Evolutionary conservation across 2,888 invertebrate genomes (phyloP).

Genomic region (Heliconius sara): DNA sequence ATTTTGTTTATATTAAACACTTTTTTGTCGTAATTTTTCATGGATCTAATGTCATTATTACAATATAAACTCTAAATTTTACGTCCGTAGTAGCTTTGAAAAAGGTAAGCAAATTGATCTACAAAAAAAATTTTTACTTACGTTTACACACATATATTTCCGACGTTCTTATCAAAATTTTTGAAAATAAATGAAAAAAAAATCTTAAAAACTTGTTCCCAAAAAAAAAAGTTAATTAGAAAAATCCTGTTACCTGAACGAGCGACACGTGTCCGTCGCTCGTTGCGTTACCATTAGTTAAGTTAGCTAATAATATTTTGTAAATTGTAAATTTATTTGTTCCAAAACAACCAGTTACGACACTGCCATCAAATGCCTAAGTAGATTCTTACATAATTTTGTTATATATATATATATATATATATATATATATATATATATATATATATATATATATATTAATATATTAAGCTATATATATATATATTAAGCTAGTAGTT

Average conservation of each 20-base stretch:
- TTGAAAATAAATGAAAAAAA: neutral
- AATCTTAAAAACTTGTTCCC: neutral
- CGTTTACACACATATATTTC: slow-evolving; percentile 1
- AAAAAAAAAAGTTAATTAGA: slow-evolving; percentile 51
- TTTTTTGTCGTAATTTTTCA: neutral
- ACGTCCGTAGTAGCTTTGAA: slow-evolving; percentile 15
- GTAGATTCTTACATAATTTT: slow-evolving; percentile 73
- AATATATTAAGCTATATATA: too few species aligned
- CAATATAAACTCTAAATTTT: slow-evolving; percentile 6
- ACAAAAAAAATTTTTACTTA: slow-evolving; percentile 9
- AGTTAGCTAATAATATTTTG: slow-evolving; percentile 73
- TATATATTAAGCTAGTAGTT: slow-evolving; percentile 66
- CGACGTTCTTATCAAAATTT: neutral
- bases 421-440: too few species aligned
- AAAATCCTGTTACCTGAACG: slow-evolving; percentile 79
- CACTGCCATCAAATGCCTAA: slow-evolving; percentile 84
- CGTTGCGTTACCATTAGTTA: slow-evolving; percentile 83
- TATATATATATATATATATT: too few species aligned
- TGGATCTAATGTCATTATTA: neutral
- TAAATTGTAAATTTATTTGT: slow-evolving; percentile 70
- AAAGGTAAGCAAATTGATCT: neutral
- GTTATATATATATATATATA: slow-evolving; percentile 68
- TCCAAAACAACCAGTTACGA: slow-evolving; percentile 80
- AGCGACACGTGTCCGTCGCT: slow-evolving; percentile 80
- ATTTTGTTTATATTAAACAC: neutral